Conservation (phyloP, 2,113 vertebrate genomes). For the Lampris megalopsis region DNA sequence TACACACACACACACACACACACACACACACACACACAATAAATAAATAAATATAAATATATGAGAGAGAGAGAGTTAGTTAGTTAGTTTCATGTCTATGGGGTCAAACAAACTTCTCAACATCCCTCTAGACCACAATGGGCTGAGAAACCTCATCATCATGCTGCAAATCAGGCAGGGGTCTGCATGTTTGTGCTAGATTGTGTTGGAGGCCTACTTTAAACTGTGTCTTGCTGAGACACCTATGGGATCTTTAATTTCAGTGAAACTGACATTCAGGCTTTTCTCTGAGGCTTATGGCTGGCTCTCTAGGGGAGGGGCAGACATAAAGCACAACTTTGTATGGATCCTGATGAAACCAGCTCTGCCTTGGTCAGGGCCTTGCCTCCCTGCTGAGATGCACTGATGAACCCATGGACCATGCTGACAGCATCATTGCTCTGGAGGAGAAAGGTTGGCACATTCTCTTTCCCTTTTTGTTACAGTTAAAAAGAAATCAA, state of each 20-base stretch:
- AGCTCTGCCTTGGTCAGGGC: conserved; percentile 45
- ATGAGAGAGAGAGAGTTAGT: neutral
- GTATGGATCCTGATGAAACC: conserved; percentile 52
- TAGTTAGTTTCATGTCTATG: conserved; percentile 32
- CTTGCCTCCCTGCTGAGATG: conserved; percentile 54
- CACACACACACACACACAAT: too few relatives aligned
- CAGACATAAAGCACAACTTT: conserved; percentile 54
- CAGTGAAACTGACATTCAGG: conserved; percentile 58
- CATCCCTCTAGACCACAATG: conserved; percentile 28
- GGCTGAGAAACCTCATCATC: conserved; percentile 5
- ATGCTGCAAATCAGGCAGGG: conserved; percentile 16
- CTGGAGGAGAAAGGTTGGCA: conserved; percentile 9
- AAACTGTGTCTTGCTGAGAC: conserved; percentile 49
- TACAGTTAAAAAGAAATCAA: neutral
- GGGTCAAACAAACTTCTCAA: conserved; percentile 4
- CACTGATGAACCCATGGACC: conserved; percentile 49
- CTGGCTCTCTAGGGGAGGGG: conserved; percentile 52
- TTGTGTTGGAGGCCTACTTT: conserved; percentile 44
- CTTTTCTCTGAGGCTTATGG: conserved; percentile 52
- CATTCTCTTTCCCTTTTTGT: conserved; percentile 4
- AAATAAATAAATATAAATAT: too few relatives aligned
- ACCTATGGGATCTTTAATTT: conserved; percentile 51
- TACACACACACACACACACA: too few relatives aligned
- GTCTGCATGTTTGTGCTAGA: conserved; percentile 42
- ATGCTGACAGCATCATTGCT: conserved; percentile 42